Base-by-base conservation (phyloP, 2,797 vertebrate genomes). In the Bradypus variegatus region DNA sequence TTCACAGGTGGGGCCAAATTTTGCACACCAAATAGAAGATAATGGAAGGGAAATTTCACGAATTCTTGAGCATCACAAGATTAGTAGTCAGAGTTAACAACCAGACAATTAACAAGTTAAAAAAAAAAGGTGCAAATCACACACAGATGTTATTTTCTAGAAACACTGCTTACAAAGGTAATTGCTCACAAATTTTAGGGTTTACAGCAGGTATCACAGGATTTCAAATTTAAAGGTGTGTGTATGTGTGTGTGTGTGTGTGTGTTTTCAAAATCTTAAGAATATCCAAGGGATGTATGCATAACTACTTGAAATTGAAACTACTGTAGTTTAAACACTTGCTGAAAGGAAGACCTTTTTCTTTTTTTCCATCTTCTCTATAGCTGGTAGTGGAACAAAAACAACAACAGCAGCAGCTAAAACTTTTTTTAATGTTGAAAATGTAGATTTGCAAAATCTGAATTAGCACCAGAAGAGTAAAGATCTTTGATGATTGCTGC, bases 101-200 rank as follows among this genome's bases (percentile, higher is more conserved):
- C 92, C 91, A 96, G 95, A 96, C 93, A 96, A 96, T 96, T 96
- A 96, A 95, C 95, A 96, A 94, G 94, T 95, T 94, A 16, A 86
- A 88, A 96, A 93, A 93, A 93, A 95, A 94, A 95, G 94, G 86
- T 92, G 92, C 81, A 93, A 96, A 87, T 95, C 93, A 91, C 94
- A 95, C 87, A 67, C 95, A 96, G 96, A 96, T 96, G 95, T 96
- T 96, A 92, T 94, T 95, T 95, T 94, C 93, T 92, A 94, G 94
- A 95, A 94, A 94, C 94, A 78, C 88, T 95, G 96, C 94, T 93
- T 96, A 95, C 86, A 82, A 95, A 96, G 93, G 95, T 96, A 96
- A 97, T 96, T 96, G 95, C 95, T 95, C 79, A 94, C 95, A 94
- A 90, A 95, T 94, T 94, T 96, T 90, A 94, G 95, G 90, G 93